Evolutionary conservation across 2,888 invertebrate genomes (phyloP).

Genomic region (Perithous albicinctus): DNA sequence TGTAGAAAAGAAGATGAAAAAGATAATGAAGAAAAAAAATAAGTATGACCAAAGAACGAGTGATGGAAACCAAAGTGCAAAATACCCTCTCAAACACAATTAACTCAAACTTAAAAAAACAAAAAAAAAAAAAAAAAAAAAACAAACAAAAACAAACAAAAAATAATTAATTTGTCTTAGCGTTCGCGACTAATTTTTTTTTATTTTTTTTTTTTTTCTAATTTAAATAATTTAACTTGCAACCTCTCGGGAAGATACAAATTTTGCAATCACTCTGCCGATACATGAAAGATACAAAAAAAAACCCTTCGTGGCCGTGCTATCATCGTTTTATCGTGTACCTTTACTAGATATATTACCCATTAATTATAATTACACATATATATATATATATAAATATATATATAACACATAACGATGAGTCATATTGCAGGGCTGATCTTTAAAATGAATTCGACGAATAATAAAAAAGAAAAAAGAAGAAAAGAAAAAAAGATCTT

Average conservation of each 20-base stretch:
- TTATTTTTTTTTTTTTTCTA: neutral
- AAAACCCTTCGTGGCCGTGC: constrained; percentile 76
- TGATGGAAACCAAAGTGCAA: constrained; percentile 74
- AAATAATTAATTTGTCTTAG: constrained; percentile 8
- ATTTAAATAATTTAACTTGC: too few relatives aligned
- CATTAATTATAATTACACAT: constrained; percentile 41
- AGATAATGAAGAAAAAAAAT: constrained; percentile 5
- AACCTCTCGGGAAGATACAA: constrained; percentile 36
- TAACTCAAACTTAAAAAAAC: constrained; percentile 33
- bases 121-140: constrained; percentile 27
- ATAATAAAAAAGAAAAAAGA: constrained; percentile 39
- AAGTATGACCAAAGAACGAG: constrained; percentile 72
- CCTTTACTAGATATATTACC: constrained; percentile 69
- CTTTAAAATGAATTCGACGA: constrained; percentile 43
- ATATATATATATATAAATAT: too few relatives aligned
- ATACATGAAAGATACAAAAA: constrained; percentile 59
- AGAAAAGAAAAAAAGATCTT: too few relatives aligned
- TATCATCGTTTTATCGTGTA: constrained; percentile 80
- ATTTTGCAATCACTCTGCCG: constrained; percentile 79
- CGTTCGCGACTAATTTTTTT: constrained; percentile 9
- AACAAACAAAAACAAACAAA: too few relatives aligned
- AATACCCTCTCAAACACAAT: constrained; percentile 63
- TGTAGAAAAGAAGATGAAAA: constrained; percentile 57
- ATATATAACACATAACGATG: constrained; percentile 62
- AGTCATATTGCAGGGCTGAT: constrained; percentile 63